Evolutionary conservation across 2,113 vertebrate genomes (phyloP).

Genomic region (Philantomba maxwellii): DNA sequence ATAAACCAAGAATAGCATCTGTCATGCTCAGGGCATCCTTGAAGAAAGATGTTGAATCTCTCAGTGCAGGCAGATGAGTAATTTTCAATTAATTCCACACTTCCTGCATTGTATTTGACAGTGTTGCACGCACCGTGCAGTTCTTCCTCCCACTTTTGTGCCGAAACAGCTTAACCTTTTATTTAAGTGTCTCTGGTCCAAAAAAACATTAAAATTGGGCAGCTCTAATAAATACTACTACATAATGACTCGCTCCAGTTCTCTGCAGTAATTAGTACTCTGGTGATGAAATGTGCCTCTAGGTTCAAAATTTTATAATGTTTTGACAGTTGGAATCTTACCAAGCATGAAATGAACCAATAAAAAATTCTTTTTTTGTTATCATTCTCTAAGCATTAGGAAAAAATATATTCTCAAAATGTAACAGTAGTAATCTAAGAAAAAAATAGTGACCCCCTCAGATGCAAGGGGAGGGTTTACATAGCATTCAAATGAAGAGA

Average conservation of each 20-base stretch:
- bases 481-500: conserved; percentile 31
- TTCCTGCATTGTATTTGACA: not conserved
- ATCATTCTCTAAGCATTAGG: conserved; percentile 48
- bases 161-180: conserved; percentile 63
- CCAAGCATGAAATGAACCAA: conserved; percentile 61
- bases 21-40: not conserved
- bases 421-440: conserved; percentile 38
- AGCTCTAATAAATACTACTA: conserved; percentile 64
- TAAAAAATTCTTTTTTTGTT: conserved; percentile 64
- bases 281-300: conserved; percentile 70
- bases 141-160: conserved; percentile 39
- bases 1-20: not conserved
- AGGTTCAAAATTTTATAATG: conserved; percentile 67
- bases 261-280: conserved; percentile 61
- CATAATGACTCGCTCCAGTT: conserved; percentile 60
- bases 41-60: not conserved
- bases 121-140: not conserved
- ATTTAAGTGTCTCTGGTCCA: conserved; percentile 68
- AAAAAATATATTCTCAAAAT: conserved; percentile 6
- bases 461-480: not conserved
- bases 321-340: conserved; percentile 55
- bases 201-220: conserved; percentile 65
- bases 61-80: not conserved
- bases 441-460: not conserved
- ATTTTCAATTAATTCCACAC: conserved; percentile 37